Evolutionary conservation across 2,888 invertebrate species (phyloP), one percentile per base, ranked within the genome.

Genomic region (Drosophila buzzatii): DNA sequence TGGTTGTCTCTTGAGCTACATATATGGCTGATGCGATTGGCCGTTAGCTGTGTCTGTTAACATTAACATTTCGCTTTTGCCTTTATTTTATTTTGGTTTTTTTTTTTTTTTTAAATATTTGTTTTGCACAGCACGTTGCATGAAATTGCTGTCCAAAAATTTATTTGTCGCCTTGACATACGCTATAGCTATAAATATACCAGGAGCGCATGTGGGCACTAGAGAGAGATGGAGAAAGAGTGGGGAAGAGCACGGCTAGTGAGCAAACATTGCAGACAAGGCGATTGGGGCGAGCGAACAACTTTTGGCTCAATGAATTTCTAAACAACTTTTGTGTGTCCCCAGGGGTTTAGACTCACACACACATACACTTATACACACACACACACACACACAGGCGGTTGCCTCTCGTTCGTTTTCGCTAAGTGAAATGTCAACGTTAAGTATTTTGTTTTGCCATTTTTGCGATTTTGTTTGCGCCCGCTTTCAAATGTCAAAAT

Each of bases 391-490:
- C 51, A 56, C 51, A 63, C 14, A 20, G 33, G 35, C 33, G 23
- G 35, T 20, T 37, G 23, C 37, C 18, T 23, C 63, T 23, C 42
- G 18, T 37, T 44, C 33, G 16, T 33, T 42, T 53, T 55, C 55
- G 49, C 68, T 82, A 84, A 84, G 84, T 82, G 77, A 88, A 86
- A 88, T 86, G 89, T 81, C 89, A 86, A 79, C 76, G 69, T 73
- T 69, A 70, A 68, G 68, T 71, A 61, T 81, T 86, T 70, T 79
- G 76, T 73, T 82, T 72, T 63, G 59, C 55, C 67, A 76, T 85
- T 83, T 85, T 83, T 80, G 67, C 72, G 75, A 70, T 73, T 44
- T 23, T 49, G 39, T 58, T 56, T 66, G n/a, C 59, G n/a, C 12
- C 37, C 57, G n/a, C 52, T 52, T 47, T 63, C 23, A 23, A 77